Conservation (phyloP, 2,888 invertebrate species). For the Lasius platythorax region DNA sequence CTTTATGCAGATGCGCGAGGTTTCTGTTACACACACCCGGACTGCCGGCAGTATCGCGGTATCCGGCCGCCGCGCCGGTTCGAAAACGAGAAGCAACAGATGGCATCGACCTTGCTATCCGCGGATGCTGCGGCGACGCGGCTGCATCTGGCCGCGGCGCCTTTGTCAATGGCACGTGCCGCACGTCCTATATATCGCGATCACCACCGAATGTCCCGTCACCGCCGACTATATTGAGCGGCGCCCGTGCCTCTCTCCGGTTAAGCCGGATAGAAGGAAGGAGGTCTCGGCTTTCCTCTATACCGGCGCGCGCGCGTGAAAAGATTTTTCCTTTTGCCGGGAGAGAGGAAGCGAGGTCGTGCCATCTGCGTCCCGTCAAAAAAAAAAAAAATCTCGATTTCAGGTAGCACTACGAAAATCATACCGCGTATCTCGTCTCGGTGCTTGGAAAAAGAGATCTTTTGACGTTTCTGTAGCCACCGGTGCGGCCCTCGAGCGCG, state of each 20-base stretch:
- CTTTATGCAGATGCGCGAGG: slow-evolving; percentile 34
- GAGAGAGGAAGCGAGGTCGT: slow-evolving; percentile 1
- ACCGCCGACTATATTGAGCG: slow-evolving; percentile 54
- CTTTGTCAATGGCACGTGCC: slow-evolving; percentile 77
- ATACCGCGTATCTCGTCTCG: slow-evolving; percentile 5
- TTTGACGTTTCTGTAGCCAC: slow-evolving; percentile 29
- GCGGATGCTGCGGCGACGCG: slow-evolving; percentile 65
- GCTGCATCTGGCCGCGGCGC: slow-evolving; percentile 53
- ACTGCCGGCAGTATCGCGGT: slow-evolving; percentile 21
- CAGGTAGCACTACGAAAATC: slow-evolving; percentile 47
- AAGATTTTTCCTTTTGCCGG: slow-evolving; percentile 54
- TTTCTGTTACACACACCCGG: slow-evolving; percentile 10
- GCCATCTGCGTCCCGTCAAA: slow-evolving; percentile 51
- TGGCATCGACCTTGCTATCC: slow-evolving; percentile 68
- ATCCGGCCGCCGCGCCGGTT: slow-evolving; percentile 10
- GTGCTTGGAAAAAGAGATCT: slow-evolving; percentile 10
- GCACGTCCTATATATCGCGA: slow-evolving; percentile 58
- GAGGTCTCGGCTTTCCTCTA: slow-evolving; percentile 52
- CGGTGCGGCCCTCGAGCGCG: neutral
- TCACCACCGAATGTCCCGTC: slow-evolving; percentile 57
- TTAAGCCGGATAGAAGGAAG: slow-evolving; percentile 56
- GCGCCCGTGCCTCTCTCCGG: slow-evolving; percentile 19
- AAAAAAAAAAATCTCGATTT: slow-evolving; percentile 56
- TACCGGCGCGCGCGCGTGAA: slow-evolving; percentile 29
- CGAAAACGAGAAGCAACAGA: slow-evolving; percentile 69